phyloP scores from a whole-genome alignment of 2,797 vertebrate species.

The Sus cebifrons region DNA sequence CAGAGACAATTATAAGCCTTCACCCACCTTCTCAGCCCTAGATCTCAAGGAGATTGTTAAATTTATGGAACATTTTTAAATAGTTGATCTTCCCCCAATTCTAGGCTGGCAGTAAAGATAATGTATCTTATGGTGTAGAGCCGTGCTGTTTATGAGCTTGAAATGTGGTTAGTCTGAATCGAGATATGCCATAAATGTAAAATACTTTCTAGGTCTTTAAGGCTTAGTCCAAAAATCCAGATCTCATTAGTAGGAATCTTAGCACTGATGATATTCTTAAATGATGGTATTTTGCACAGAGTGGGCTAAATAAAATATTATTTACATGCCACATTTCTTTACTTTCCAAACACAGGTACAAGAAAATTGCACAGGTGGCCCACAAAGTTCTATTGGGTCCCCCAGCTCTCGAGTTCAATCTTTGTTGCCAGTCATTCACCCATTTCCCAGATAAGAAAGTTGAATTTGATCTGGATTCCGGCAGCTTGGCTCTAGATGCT shows the following conservation, averaged over 20 bases:
- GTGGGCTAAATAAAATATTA: neutral
- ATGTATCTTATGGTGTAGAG: neutral
- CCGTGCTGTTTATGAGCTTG: neutral
- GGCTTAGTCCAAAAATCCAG: neutral
- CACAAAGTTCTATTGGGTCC: neutral
- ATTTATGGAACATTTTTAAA: neutral
- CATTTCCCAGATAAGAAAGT: slow-evolving; percentile 51
- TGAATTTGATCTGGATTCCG: neutral
- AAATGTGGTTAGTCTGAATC: neutral
- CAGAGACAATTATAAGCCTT: slow-evolving; percentile 28
- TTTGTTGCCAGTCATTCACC: neutral
- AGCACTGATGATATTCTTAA: neutral
- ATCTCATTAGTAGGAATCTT: neutral
- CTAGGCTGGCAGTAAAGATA: neutral
- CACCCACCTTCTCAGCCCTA: neutral
- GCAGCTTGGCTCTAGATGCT: neutral
- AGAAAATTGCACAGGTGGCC: neutral
- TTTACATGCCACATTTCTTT: neutral
- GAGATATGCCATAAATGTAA: neutral
- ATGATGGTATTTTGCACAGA: neutral
- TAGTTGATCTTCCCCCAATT: neutral
- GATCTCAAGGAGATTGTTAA: neutral
- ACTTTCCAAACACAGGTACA: neutral
- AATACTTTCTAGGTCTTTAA: slow-evolving; percentile 1
- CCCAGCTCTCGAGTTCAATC: neutral